These are phyloP conservation scores for Scartelaos histophorus DNA, from an alignment of 2,113 vertebrate species.

Conservation along the genomic window DNA sequence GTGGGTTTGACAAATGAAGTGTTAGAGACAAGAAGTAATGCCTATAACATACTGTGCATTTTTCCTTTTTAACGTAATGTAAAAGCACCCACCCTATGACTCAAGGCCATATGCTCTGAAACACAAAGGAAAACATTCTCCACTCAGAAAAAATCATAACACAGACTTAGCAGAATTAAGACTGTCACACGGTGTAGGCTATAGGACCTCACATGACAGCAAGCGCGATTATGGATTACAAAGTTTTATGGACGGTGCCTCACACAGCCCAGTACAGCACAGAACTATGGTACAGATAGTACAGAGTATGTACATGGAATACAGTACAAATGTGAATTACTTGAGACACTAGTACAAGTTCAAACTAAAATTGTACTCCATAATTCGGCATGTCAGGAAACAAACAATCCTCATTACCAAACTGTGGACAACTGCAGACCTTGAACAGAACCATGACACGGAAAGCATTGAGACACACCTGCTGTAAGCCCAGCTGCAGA, in stretches of 20 bases:
- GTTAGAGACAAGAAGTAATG: neutral
- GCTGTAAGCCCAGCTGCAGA: constrained; percentile 1
- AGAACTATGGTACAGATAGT: neutral
- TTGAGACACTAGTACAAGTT: neutral
- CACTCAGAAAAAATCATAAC: constrained; percentile 2
- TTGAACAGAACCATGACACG: neutral
- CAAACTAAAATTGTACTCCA: neutral
- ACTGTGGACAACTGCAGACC: neutral
- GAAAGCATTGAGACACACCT: neutral
- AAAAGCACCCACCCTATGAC: constrained; percentile 15
- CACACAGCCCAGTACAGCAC: neutral
- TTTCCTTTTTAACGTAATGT: neutral
- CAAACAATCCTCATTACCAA: neutral
- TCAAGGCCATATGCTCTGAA: constrained; percentile 21
- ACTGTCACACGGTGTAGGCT: constrained; percentile 19
- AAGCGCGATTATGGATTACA: constrained; percentile 45
- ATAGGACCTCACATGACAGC: constrained; percentile 43
- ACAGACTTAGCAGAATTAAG: neutral
- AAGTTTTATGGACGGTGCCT: constrained; percentile 15
- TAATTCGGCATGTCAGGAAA: neutral
- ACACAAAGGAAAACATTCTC: constrained; percentile 20
- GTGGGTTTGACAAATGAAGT: neutral
- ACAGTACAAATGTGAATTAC: neutral
- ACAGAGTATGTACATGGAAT: neutral
- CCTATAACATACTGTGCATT: neutral